phyloP scores from a whole-genome alignment of 2,888 invertebrate species.

The Agrochola lychnidis region DNA sequence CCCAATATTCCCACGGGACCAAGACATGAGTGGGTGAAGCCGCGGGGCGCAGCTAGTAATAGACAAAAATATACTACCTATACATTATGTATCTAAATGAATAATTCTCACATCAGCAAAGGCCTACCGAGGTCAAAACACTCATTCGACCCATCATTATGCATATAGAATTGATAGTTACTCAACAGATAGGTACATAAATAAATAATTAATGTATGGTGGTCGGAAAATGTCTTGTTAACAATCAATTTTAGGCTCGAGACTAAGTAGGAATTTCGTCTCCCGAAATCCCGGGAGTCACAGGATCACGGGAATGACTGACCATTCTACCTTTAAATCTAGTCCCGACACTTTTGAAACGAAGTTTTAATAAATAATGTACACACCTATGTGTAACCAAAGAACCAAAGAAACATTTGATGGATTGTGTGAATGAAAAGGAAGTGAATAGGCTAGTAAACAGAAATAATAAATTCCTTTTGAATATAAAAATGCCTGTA shows the following conservation, averaged over 20 bases:
- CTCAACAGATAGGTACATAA: background rate
- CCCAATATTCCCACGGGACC: too few species aligned
- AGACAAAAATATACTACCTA: background rate
- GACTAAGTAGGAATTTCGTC: background rate
- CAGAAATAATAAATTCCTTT: too few species aligned
- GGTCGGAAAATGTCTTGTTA: background rate
- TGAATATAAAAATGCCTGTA: too few species aligned
- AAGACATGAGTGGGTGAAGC: too few species aligned
- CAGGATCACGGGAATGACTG: too few species aligned
- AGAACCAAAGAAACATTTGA: background rate
- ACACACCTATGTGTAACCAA: too few species aligned
- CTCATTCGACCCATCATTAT: constrained; percentile 1
- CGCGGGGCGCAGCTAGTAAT: background rate
- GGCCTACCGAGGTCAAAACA: constrained; percentile 15
- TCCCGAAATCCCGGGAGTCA: background rate
- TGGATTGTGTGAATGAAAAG: background rate
- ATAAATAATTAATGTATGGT: background rate
- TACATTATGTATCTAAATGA: background rate
- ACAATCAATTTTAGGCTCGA: background rate
- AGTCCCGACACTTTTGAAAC: background rate
- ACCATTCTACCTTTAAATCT: background rate
- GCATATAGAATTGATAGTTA: background rate
- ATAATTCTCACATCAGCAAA: constrained; percentile 8
- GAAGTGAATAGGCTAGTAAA: too few species aligned
- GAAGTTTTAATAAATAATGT: too few species aligned